Base-by-base conservation (phyloP, 2,113 vertebrate genomes). In the Callipepla californica region DNA sequence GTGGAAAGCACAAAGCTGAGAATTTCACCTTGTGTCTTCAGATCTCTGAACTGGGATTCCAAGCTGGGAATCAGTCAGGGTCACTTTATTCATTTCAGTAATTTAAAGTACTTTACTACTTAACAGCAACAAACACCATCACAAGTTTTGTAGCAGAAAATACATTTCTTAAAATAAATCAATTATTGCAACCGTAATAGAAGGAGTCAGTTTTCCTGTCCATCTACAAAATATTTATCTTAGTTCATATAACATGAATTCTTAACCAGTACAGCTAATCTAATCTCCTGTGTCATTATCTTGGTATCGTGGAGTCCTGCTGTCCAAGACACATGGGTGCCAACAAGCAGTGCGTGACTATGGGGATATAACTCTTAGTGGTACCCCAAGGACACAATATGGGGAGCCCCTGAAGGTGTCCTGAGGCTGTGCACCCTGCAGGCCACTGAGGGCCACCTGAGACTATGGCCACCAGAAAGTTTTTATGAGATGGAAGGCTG, bases 381-480 rank as follows among this genome's bases (percentile, higher is more conserved):
- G 4, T 1, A 32, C 1, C 20, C 19, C 8, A 22, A 36, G 12
- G 7, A 2, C 17, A 58, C 55, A 45, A 10, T 1, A 0, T 18
- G 14, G 16, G 23, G 23, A 51, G 7, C 26, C 4, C 11, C 14
- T 4, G 3, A 15, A 85, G 45, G 6, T 26, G 12, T 74, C 18
- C 38, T 13, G 36, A 21, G n/a, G 1, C 18, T 0, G 0, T 30
- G 22, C 11, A 50, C 32, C 6, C 28, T 17, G 18, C 10, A 32
- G 53, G 30, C 53, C 53, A 57, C 55, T 12, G 32, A 32, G 18
- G 32, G 18, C 18, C 32, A n/a, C 32, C 10, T n/a, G 55, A 9
- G 30, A 58, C 1, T 2, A 17, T 1, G 8, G 26, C 11, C 6
- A 3, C 8, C 0, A 0, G 13, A 10, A 36, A 4, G 20, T 53